Evolutionary conservation across 2,888 invertebrate genomes (phyloP).

Genomic region (Drosophila algonquin): DNA sequence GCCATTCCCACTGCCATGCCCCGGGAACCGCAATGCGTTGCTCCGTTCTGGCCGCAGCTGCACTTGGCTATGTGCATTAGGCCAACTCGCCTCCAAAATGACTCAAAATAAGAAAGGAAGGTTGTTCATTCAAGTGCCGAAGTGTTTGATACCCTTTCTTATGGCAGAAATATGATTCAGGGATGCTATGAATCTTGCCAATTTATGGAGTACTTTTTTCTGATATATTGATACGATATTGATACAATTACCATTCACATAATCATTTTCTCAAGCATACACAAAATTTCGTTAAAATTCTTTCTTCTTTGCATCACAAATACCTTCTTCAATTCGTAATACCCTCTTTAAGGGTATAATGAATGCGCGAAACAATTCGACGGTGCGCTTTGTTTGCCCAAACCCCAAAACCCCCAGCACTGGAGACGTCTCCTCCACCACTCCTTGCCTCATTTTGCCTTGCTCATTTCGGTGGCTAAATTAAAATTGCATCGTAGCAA

Average conservation of each 20-base stretch:
- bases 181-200: too few relatives aligned
- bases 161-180: too few relatives aligned
- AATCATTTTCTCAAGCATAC: background rate
- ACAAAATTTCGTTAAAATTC: background rate
- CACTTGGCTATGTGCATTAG: constrained; percentile 65
- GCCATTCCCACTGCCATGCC: background rate
- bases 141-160: background rate
- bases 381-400: constrained; percentile 65
- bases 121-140: background rate
- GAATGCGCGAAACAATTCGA: constrained; percentile 65
- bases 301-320: background rate
- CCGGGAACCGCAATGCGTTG: constrained; percentile 15
- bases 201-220: too few relatives aligned
- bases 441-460: constrained; percentile 24
- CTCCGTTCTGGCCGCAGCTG: constrained; percentile 60
- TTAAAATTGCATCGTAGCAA: constrained; percentile 73
- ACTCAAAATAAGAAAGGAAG: constrained; percentile 43
- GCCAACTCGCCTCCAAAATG: constrained; percentile 48
- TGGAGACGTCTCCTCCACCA: constrained; percentile 4
- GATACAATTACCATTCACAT: background rate
- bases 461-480: constrained; percentile 65
- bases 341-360: constrained; percentile 24
- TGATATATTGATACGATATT: too few relatives aligned
- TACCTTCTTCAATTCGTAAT: background rate
- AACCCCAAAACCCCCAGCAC: constrained; percentile 23